Conservation (phyloP, 1,140 invertebrate genomes). For the Brachionus manjavacas region DNA sequence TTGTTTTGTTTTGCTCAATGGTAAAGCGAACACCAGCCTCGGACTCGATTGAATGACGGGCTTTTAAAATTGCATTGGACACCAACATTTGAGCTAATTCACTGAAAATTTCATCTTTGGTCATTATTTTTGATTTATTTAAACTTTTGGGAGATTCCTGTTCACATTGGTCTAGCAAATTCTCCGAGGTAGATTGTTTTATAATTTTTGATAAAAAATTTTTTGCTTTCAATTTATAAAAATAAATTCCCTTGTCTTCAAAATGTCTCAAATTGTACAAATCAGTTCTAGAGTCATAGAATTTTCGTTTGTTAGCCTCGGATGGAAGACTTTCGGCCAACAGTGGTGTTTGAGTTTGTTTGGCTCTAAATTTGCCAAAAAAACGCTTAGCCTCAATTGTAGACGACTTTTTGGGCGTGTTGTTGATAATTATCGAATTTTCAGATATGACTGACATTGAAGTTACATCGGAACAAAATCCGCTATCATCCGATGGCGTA, state of each 20-base stretch:
- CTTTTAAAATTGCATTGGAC: conserved; percentile 20
- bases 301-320: background rate
- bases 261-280: conserved; percentile 22
- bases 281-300: background rate
- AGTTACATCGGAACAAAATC: conserved; percentile 5
- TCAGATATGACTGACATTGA: background rate
- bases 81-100: conserved; percentile 40
- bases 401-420: background rate
- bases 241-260: conserved; percentile 18
- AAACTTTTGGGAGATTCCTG: background rate
- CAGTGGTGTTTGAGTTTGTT: conserved; percentile 17
- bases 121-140: background rate
- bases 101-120: background rate
- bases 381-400: background rate
- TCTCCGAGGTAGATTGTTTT: background rate
- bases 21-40: background rate
- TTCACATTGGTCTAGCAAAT: background rate
- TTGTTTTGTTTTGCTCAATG: background rate
- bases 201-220: conserved; percentile 12
- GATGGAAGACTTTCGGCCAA: background rate
- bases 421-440: background rate
- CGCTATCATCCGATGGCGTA: conserved; percentile 5
- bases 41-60: background rate
- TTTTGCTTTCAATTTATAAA: background rate
- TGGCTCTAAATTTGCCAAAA: conserved; percentile 1